A percentile compares a stretch with the other conserved stretches of the same genome.
These are phyloP conservation scores for Antigone vipio DNA, from an alignment of 2,113 vertebrate genomes.

Conservation along the genomic window DNA sequence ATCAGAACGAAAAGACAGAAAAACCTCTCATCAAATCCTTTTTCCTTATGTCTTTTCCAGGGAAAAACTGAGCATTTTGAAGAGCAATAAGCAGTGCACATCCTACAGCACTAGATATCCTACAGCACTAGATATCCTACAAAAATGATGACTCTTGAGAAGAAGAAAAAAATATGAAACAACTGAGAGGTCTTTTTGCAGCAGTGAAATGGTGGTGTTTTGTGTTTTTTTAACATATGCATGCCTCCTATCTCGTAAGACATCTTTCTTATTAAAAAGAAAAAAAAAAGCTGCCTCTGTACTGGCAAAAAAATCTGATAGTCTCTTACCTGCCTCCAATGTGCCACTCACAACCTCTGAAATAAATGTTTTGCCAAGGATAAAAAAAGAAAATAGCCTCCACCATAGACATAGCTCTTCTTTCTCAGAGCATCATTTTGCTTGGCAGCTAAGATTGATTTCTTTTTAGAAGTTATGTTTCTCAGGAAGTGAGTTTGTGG, in stretches of 20 bases:
- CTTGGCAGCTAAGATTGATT: not conserved
- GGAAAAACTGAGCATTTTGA: not conserved
- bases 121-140: not conserved
- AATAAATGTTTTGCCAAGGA: not conserved
- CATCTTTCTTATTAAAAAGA: not conserved
- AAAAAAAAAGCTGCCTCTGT: not conserved
- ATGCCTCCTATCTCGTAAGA: not conserved
- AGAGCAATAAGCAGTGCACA: not conserved
- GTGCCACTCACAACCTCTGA: not conserved
- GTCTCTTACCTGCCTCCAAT: not conserved
- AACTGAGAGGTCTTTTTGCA: not conserved
- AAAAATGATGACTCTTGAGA: not conserved
- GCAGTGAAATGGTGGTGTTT: not conserved
- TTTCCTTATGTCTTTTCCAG: not conserved
- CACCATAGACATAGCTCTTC: not conserved
- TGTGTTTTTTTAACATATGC: not conserved
- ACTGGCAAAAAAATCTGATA: not conserved
- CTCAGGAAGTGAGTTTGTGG: not conserved
- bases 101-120: not conserved
- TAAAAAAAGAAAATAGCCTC: not conserved
- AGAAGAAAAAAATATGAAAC: not conserved
- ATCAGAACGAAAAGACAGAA: not conserved
- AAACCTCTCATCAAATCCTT: not conserved
- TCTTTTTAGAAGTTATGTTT: not conserved
- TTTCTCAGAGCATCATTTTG: not conserved